Percentiles rank a stretch among this genome's conserved stretches.
phyloP scores from a whole-genome alignment of 2,888 invertebrate genomes.

The Gari tellinella region DNA sequence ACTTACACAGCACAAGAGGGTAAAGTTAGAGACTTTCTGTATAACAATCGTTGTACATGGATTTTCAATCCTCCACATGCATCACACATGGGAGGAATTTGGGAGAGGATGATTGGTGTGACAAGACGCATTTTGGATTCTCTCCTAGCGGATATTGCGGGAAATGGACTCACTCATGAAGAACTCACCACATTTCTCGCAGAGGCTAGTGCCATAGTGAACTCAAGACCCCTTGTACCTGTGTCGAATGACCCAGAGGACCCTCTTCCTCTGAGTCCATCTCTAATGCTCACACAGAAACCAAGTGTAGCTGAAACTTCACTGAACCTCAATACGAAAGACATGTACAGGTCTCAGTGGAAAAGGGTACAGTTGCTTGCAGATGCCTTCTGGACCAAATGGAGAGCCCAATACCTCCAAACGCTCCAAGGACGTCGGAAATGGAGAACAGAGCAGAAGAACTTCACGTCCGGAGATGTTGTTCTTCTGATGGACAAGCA shows the following conservation, averaged over 20 bases:
- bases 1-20: background rate
- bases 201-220: slow-evolving; percentile 26
- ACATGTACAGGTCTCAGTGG: slow-evolving; percentile 28
- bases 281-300: background rate
- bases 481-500: slow-evolving; percentile 36
- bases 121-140: slow-evolving; percentile 17
- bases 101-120: slow-evolving; percentile 40
- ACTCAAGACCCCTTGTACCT: slow-evolving; percentile 13
- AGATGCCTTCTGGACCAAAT: slow-evolving; percentile 36
- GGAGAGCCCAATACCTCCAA: slow-evolving; percentile 38
- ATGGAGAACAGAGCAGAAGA: slow-evolving; percentile 13
- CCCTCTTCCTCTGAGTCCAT: slow-evolving; percentile 2
- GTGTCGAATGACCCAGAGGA: slow-evolving; percentile 12
- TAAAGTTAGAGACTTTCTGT: background rate
- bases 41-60: slow-evolving; percentile 13
- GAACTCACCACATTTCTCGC: slow-evolving; percentile 25
- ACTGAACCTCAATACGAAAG: slow-evolving; percentile 14
- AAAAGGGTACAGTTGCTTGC: slow-evolving; percentile 34
- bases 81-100: slow-evolving; percentile 16
- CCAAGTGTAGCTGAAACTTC: background rate
- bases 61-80: slow-evolving; percentile 14
- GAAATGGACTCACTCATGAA: slow-evolving; percentile 19
- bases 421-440: slow-evolving; percentile 30
- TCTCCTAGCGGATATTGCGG: slow-evolving; percentile 1
- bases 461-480: slow-evolving; percentile 33